Conservation (phyloP, 2,113 vertebrate species). For the Sclerurus mexicanus region DNA sequence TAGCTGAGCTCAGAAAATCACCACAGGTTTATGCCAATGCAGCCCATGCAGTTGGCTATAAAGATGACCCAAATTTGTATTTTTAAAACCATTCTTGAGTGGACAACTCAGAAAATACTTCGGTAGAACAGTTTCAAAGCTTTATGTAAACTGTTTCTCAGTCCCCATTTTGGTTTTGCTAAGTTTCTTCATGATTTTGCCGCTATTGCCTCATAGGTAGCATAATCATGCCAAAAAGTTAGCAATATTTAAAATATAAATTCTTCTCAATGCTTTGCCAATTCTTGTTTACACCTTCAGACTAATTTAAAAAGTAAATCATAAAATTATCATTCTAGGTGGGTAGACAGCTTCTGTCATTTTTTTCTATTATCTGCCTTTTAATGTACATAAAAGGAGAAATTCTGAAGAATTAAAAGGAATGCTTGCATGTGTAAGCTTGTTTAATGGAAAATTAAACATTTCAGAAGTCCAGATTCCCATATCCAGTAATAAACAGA, state of each 20-base stretch:
- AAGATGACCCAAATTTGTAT: not conserved
- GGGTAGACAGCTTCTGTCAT: not conserved
- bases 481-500: not conserved
- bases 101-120: not conserved
- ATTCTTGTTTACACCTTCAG: not conserved
- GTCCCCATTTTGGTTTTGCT: not conserved
- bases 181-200: not conserved
- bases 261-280: not conserved
- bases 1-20: conserved; percentile 9
- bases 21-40: not conserved
- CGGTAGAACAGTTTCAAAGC: not conserved
- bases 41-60: not conserved
- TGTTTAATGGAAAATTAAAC: not conserved
- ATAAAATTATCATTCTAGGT: not conserved
- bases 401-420: not conserved
- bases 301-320: conserved; percentile 1
- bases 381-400: conserved; percentile 4
- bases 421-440: not conserved
- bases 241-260: not conserved
- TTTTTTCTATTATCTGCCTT: conserved; percentile 15
- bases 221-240: not conserved
- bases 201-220: not conserved
- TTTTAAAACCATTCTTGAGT: not conserved
- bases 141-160: not conserved
- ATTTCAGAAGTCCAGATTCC: not conserved